Evolutionary conservation across 2,888 invertebrate species (phyloP), one percentile per base, ranked within the genome.

Genomic region (Drosophila barbarae): DNA sequence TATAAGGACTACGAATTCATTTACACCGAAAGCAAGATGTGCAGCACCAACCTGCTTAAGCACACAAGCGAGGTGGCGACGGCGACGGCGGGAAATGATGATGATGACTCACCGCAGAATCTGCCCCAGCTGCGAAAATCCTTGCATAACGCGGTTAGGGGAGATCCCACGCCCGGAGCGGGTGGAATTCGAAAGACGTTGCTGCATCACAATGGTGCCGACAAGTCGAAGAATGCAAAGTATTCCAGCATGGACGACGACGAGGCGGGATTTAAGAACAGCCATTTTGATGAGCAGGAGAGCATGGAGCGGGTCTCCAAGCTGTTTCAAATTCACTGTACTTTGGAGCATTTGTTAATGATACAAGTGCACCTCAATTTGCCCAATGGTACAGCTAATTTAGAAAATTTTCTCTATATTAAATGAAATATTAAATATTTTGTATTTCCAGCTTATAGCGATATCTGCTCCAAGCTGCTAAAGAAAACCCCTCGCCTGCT

Each of bases 1-100:
- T 80, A 82, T 39, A 90, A 89, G 73, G 90, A 90, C 44, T 90
- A 89, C 52, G 88, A 89, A 69, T 88, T 85, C 30, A 89, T 90
- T 42, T 89, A 88, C 52, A 82, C 76, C 3, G 89, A 89, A 60
- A 88, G 89, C 63, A 88, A 89, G 74, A 77, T 90, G 26, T 89
- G 89, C 67, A 85, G 85, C 57, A 74, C 75, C 2, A 85, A 80
- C 69, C 79, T 89, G 44, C 74, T 75, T 32, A 83, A 72, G 51
- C 76, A 65, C 39, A 39, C 8, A 23, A 34, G 13, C 6, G 67
- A 72, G 6, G n/a, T 47, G 4, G 18, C 21, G 21, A 2, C 21
- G 21, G 18, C 23, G 21, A 1, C 23, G 2, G 18, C 46, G 5
- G 23, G 13, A 12, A 46, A 30, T 47, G 44, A 28, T 21, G 26